phyloP scores from a whole-genome alignment of 2,888 invertebrate species.

The Cheilosia impressa region DNA sequence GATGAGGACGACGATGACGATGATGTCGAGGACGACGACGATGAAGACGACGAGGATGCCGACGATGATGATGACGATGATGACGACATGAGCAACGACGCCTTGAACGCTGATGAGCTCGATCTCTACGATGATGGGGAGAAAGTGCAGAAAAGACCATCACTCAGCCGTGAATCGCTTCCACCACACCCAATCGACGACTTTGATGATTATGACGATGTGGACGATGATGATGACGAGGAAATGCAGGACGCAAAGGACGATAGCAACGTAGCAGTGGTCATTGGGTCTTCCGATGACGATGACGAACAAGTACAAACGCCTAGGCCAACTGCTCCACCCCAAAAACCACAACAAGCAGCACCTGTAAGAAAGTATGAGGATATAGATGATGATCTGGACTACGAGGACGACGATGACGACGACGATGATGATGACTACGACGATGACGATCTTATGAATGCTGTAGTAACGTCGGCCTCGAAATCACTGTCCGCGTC shows the following conservation, averaged over 20 bases:
- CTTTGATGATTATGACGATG: slow-evolving; percentile 54
- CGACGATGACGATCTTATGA: slow-evolving; percentile 70
- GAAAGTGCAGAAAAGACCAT: not conserved
- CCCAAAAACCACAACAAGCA: not conserved
- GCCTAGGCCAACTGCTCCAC: not conserved
- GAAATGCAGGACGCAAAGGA: slow-evolving; percentile 49
- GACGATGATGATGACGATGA: slow-evolving; percentile 34
- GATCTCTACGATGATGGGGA: slow-evolving; percentile 4
- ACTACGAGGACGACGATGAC: slow-evolving; percentile 52
- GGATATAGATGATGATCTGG: slow-evolving; percentile 32
- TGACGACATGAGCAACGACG: slow-evolving; percentile 28
- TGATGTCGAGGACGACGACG: slow-evolving; percentile 34
- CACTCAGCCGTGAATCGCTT: not conserved
- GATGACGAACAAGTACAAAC: slow-evolving; percentile 25
- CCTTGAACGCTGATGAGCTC: slow-evolving; percentile 35
- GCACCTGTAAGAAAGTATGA: slow-evolving; percentile 1
- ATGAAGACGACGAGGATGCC: slow-evolving; percentile 28
- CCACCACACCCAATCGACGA: slow-evolving; percentile 28
- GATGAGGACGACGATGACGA: slow-evolving; percentile 46
- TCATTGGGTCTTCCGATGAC: slow-evolving; percentile 65
- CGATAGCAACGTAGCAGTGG: slow-evolving; percentile 52
- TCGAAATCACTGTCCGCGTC: slow-evolving; percentile 21
- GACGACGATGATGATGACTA: slow-evolving; percentile 68
- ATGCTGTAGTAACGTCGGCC: slow-evolving; percentile 63
- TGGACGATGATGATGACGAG: slow-evolving; percentile 48